Evolutionary conservation across 2,797 vertebrate species (phyloP), one percentile per base, ranked within the genome.

Genomic region (Chiroxiphia lanceolata): DNA sequence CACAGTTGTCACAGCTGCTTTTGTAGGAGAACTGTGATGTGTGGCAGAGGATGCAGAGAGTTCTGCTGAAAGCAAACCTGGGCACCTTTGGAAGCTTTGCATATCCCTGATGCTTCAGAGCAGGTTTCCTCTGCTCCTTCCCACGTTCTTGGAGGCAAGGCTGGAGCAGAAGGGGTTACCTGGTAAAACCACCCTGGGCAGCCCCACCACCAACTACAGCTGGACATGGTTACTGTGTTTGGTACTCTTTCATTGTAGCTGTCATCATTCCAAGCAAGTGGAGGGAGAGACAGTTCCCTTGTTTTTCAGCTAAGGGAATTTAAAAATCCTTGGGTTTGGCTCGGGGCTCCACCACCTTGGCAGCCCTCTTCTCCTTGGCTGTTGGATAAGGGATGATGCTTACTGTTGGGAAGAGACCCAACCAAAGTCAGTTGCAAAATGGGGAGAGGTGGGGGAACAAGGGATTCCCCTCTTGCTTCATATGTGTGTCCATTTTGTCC

Each of bases 401-500:
- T 3, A 3, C 40, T 63, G 12, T 48, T 4, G 0, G 36, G 34
- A 78, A 44, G 38, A 68, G 54, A 48, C 59, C 26, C 0, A 1
- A 3, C n/a, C 5, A 3, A 82, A 59, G 36, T 65, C 4, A 5
- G 20, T 51, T 91, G n/a, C 3, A 2, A 31, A 87, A 36, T 12
- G 3, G 16, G 48, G 19, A 51, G 45, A 38, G 25, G 7, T 19
- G 2, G 4, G 8, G 11, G 3, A 48, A 33, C 3, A 2, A 69
- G 36, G 22, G 45, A 48, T 36, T 59, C 65, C 13, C 23, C 13
- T 50, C 11, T 33, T 47, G 22, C 29, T 84, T 91, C 67, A 22
- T 27, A 4, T 1, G 1, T 6, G 13, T 26, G 13, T 38, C n/a
- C 1, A 0, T 60, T 84, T 47, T 8, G 3, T 33, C 33, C 15